These are phyloP conservation scores for Aspidiotus destructor DNA, from an alignment of 2,888 invertebrate genomes.

Conservation along the genomic window DNA sequence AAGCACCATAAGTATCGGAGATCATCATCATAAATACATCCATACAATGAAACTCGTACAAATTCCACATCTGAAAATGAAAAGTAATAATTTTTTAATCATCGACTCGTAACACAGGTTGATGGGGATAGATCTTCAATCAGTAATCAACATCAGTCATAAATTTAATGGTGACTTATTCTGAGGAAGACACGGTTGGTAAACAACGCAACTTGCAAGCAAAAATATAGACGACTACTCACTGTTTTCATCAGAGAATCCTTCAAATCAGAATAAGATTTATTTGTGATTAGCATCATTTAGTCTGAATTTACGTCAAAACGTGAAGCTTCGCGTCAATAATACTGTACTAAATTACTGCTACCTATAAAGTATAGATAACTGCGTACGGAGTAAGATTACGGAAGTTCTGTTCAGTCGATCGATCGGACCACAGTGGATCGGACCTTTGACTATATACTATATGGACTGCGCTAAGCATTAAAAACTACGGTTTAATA, in stretches of 20 bases:
- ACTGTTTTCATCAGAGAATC: conserved; percentile 31
- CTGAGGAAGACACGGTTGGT: background rate
- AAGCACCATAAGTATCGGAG: conserved; percentile 34
- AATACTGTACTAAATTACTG: too few species aligned
- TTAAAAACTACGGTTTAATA: too few species aligned
- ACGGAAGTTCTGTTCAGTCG: too few species aligned
- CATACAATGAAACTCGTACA: conserved; percentile 35
- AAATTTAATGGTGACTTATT: background rate
- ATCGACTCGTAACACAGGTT: too few species aligned
- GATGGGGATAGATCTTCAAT: background rate
- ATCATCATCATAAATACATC: conserved; percentile 35
- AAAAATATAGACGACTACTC: background rate
- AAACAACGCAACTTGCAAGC: background rate
- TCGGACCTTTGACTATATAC: too few species aligned
- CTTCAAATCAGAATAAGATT: conserved; percentile 30
- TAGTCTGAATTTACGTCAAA: conserved; percentile 5
- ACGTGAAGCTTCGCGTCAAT: too few species aligned
- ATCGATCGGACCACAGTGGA: too few species aligned
- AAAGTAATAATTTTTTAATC: background rate
- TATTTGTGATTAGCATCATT: conserved; percentile 29
- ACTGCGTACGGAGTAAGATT: too few species aligned
- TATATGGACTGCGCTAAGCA: too few species aligned
- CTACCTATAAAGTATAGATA: too few species aligned
- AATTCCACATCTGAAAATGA: conserved; percentile 34
- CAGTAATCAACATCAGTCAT: background rate